Evolutionary conservation across 2,888 invertebrate species (phyloP), one percentile per base, ranked within the genome.

Genomic region (Tanypteryx hageni): DNA sequence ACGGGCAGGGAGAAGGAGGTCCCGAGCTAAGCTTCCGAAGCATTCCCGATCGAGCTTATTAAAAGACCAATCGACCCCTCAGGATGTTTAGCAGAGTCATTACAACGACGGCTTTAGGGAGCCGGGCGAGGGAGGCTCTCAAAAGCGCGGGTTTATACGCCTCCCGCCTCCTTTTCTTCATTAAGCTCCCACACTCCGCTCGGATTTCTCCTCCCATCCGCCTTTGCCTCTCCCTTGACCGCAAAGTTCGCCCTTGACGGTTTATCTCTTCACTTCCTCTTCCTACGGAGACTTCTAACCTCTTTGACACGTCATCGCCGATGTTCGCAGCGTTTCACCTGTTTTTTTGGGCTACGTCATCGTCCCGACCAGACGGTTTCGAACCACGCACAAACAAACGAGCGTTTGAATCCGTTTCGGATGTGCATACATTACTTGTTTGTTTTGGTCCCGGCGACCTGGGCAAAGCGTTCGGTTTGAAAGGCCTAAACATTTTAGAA

Each of bases 31-130:
- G 76, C 76, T 76, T 76, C 76, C 76, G 76, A 16, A 8, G 76
- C 76, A 76, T 76, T 76, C 76, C 76, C 27, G 76, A 76, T 76
- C 76, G 27, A 76, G 27, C 22, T 76, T 76, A 76, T 76, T 76
- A 76, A 27, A 76, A 76, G 76, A 76, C 4, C 76, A 27, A 27
- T 76, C 22, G 27, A 27, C 76, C 76, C 76, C 27, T n/a, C 22
- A 27, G 76, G 76, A 76, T 76, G 76, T 76, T 76, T 76, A 76
- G 76, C 76, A 76, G 22, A 27, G 27, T 76, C 76, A 76, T 76
- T 76, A 76, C 76, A 76, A 76, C 22, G 27, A 13, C 16, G 76
- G 27, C 76, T 27, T 13, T 76, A 13, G 76, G 76, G 27, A 76
- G 27, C 27, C 4, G 68, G 68, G 18, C 18, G 27, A 76, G 22